Percentiles rank a stretch among this genome's conserved stretches.
Evolutionary conservation across 2,797 vertebrate species (phyloP).

Genomic region (Hoplostethus atlanticus): DNA sequence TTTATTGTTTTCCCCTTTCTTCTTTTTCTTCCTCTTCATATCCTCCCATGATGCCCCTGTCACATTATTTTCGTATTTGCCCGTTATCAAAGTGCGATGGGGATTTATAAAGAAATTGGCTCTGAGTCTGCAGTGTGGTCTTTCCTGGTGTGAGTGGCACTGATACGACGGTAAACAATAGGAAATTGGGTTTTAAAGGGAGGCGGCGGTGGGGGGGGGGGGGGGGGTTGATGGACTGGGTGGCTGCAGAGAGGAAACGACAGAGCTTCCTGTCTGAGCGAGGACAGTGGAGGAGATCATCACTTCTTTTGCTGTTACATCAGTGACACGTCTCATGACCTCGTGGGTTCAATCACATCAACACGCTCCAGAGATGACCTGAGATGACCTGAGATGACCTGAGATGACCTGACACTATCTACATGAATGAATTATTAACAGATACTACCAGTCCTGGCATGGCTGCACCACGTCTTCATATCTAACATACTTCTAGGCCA

Average conservation of each 20-base stretch:
- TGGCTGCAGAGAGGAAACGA: slow-evolving; percentile 17
- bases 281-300: slow-evolving; percentile 13
- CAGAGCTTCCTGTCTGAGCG: slow-evolving; percentile 33
- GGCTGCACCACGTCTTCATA: no score
- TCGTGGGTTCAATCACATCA: no score
- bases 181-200: slow-evolving; percentile 67
- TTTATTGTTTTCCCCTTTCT: slow-evolving; percentile 22
- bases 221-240: not conserved
- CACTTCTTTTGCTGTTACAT: slow-evolving; percentile 1
- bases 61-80: slow-evolving; percentile 53
- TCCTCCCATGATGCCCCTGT: slow-evolving; percentile 26
- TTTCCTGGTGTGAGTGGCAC: slow-evolving; percentile 53
- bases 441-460: no score
- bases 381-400: no score
- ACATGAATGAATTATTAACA: no score
- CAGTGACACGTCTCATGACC: not conserved
- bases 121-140: slow-evolving; percentile 40
- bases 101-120: slow-evolving; percentile 55
- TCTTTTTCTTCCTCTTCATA: slow-evolving; percentile 27
- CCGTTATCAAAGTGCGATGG: slow-evolving; percentile 55
- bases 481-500: no score
- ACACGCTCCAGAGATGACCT: no score
- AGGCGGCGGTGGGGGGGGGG: slow-evolving; percentile 25
- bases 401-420: no score
- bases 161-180: slow-evolving; percentile 60